Conservation (phyloP, 2,113 vertebrate species). For the Trichechus manatus region DNA sequence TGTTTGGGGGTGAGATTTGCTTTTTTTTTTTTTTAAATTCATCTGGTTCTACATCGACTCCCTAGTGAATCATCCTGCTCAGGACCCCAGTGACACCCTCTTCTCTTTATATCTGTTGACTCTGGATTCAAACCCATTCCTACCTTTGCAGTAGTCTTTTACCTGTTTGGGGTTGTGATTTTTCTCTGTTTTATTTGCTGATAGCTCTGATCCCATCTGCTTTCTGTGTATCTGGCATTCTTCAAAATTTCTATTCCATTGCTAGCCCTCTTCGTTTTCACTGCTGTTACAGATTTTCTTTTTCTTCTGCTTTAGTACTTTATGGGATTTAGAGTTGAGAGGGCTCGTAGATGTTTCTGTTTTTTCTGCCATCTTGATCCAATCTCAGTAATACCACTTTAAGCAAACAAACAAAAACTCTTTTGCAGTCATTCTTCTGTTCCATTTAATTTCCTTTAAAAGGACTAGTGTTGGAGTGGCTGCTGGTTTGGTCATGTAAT, state of each 20-base stretch:
- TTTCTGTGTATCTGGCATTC: conserved; percentile 14
- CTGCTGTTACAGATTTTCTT: not conserved
- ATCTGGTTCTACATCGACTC: not conserved
- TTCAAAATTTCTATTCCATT: not conserved
- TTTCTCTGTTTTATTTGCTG: not conserved
- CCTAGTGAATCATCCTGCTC: not conserved
- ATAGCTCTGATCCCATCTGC: not conserved
- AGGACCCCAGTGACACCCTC: not conserved
- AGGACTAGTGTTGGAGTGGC: not conserved
- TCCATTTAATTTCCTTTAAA: conserved; percentile 16
- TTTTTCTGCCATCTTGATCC: not conserved
- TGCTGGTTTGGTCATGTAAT: not conserved
- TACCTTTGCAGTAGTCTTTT: not conserved
- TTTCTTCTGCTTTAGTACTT: not conserved
- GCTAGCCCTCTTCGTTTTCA: conserved; percentile 25
- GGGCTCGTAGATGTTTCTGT: not conserved
- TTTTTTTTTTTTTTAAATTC: too few relatives aligned
- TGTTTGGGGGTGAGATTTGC: not conserved
- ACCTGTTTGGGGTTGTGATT: not conserved
- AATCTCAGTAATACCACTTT: not conserved
- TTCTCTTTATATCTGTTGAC: not conserved
- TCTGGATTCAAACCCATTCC: not conserved
- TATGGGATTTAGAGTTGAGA: not conserved
- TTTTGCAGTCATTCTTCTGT: not conserved
- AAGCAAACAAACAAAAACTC: conserved; percentile 10